A percentile compares a stretch with the other conserved stretches of the same genome.
Evolutionary conservation across 2,113 vertebrate species (phyloP).

Genomic region (Nesogale talazaci): DNA sequence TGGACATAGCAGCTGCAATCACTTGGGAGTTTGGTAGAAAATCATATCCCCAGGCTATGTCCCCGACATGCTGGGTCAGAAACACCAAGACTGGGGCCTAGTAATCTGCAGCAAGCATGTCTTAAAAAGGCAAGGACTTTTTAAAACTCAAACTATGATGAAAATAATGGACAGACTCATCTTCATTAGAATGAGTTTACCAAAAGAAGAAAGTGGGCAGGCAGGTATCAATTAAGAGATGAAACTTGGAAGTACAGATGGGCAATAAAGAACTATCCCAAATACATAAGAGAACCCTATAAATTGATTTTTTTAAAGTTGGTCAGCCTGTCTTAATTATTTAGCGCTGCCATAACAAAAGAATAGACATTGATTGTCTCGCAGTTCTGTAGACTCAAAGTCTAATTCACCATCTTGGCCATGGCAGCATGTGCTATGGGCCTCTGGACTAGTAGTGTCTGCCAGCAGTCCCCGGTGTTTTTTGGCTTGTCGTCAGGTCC

Average conservation of each 20-base stretch:
- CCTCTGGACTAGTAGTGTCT: background rate
- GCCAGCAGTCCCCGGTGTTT: background rate
- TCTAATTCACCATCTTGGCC: background rate
- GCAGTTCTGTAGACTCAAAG: background rate
- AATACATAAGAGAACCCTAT: background rate
- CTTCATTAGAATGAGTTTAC: constrained; percentile 51
- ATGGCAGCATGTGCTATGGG: background rate
- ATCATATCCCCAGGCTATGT: background rate
- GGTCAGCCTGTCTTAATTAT: background rate
- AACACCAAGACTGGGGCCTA: background rate
- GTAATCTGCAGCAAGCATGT: constrained; percentile 40
- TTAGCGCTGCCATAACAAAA: background rate
- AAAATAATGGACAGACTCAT: background rate
- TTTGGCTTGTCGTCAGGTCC: background rate
- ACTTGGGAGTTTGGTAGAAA: background rate
- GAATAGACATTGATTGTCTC: background rate
- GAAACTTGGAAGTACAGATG: background rate
- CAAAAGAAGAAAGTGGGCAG: constrained; percentile 11
- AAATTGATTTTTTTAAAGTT: background rate
- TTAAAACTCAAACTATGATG: no score
- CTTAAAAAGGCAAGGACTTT: background rate
- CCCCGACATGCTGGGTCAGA: background rate
- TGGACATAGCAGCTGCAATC: background rate
- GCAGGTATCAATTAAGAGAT: background rate
- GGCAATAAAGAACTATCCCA: background rate